Evolutionary conservation across 2,888 invertebrate genomes (phyloP), one percentile per base, ranked within the genome.

Genomic region (Noctua fimbriata): DNA sequence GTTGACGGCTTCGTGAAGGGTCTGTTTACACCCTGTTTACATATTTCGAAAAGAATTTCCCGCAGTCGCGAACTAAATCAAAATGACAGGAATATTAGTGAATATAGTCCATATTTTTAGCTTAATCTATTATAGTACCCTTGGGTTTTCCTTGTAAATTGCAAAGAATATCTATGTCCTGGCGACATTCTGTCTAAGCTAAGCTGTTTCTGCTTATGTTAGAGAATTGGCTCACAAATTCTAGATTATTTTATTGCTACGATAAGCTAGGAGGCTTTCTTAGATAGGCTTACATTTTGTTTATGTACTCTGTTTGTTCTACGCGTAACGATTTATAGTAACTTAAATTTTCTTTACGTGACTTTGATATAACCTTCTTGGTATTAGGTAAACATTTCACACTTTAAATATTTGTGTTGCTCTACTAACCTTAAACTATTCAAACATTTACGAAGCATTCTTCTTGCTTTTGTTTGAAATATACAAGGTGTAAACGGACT

Each of bases 101-200:
- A 41, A 41, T 75, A 18, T 60, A 60, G 60, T 60, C 60, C 28
- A 60, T 60, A 14, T 58, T 58, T 55, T n/a, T 14, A 1, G 5
- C 58, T 5, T n/a, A 58, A 58, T 58, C 12, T 58, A 12, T n/a
- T 58, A n/a, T 12, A 12, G 10, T 55, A 55, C 60, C 18, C 16
- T 28, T 60, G 28, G 28, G 28, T 47, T 55, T 14, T 75, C 16
- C 55, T 32, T 32, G 44, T 18, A 44, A 44, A n/a, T 41, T 55
- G n/a, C 41, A 24, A 32, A 69, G 16, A 49, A 75, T 41, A 74
- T 41, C 76, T 14, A 58, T 52, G 21, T 5, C 18, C 1, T 28
- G 81, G 82, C 82, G 82, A 63, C 82, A 81, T 47, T 49, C 18
- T 60, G 85, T 81, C 82, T 85, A 65, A 69, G 60, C 47, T 18